Conservation (phyloP, 1,140 invertebrate genomes). For the Drosophila lacertosa region DNA sequence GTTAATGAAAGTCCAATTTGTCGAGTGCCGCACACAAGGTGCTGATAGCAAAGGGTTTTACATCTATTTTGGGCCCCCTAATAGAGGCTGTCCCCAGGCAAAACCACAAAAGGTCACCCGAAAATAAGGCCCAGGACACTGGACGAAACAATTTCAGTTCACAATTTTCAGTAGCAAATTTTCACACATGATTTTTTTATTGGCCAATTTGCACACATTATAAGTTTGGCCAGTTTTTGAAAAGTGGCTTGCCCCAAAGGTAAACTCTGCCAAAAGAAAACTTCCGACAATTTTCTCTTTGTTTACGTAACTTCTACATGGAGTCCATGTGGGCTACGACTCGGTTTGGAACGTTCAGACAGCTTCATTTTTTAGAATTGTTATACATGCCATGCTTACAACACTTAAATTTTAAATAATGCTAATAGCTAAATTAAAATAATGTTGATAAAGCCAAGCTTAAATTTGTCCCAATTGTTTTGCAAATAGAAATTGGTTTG, state of each 20-base stretch:
- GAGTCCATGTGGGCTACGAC: neutral
- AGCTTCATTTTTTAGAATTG: too few species aligned
- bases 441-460: too few species aligned
- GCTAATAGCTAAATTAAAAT: too few species aligned
- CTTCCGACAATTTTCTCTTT: slow-evolving; percentile 31
- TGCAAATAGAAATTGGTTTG: too few species aligned
- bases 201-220: slow-evolving; percentile 79
- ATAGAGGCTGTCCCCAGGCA: slow-evolving; percentile 46
- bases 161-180: slow-evolving; percentile 40
- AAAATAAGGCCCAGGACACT: slow-evolving; percentile 14
- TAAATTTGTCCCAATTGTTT: too few species aligned
- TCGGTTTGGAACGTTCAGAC: too few species aligned
- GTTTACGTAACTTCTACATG: slow-evolving; percentile 6
- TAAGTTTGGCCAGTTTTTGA: slow-evolving; percentile 46
- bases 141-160: slow-evolving; percentile 5
- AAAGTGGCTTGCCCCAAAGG: slow-evolving; percentile 41
- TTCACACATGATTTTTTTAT: slow-evolving; percentile 78
- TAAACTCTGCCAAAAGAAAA: slow-evolving; percentile 24
- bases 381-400: too few species aligned
- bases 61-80: slow-evolving; percentile 62
- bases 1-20: slow-evolving; percentile 50
- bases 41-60: slow-evolving; percentile 62
- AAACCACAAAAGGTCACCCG: slow-evolving; percentile 40
- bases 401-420: too few species aligned
- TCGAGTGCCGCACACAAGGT: slow-evolving; percentile 47